Base-by-base conservation (phyloP, 2,797 vertebrate genomes). In the Syndactyla subalaris region DNA sequence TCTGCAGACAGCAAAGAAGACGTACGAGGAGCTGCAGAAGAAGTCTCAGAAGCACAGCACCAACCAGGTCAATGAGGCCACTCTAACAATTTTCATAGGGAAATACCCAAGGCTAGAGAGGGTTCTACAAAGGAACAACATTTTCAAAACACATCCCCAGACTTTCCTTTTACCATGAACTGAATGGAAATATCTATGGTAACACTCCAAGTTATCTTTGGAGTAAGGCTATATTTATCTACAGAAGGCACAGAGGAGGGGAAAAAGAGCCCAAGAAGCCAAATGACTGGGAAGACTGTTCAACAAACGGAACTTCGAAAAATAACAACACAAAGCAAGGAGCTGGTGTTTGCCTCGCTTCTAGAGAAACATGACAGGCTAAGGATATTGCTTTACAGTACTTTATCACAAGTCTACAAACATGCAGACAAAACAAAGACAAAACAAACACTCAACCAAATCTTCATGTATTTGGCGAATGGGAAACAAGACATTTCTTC, bases 191-290 rank as follows among this genome's bases (percentile, higher is more conserved):
- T 48, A 92, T 51, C 71, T 39, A 34, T 2, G 0, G 70, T 82
- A 65, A 43, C 48, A 65, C 41, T 92, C 61, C 79, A 89, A 77
- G 72, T 68, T 85, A 91, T 80, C 78, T 92, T 87, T 88, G 79
- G 65, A 95, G 79, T 45, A 88, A 34, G 27, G 65, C 45, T 91
- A 14, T 85, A 79, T 93, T 89, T 94, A 89, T 80, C 81, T 46
- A 77, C n/a, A 62, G 27, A 82, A 73, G n/a, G 51, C 67, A 80
- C 3, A 22, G 48, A 19, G 10, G 5, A 36, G 14, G 14, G 9
- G 21, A 1, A 36, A 15, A 67, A 38, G 14, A 49, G 19, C 34
- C 71, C 55, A 82, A 76, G 76, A 81, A 73, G 24, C 17, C 62
- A 75, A 87, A 36, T 48, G 85, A 72, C 18, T 36, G 46, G 58